These are phyloP conservation scores for Dolichotis patagonum DNA, from an alignment of 2,113 vertebrate genomes.

Conservation along the genomic window DNA sequence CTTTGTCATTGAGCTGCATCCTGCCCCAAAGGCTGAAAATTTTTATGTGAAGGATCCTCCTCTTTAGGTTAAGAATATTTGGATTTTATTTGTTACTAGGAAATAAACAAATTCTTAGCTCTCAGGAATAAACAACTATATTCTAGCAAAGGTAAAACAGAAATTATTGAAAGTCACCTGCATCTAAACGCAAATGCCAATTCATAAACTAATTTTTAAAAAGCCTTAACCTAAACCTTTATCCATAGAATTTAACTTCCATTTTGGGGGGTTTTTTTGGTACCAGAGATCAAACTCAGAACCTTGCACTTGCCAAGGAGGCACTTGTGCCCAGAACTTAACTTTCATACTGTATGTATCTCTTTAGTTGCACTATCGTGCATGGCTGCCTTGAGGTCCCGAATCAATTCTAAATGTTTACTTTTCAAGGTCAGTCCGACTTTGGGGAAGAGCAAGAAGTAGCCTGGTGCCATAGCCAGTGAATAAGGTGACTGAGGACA, in stretches of 20 bases:
- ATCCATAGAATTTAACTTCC: slow-evolving; percentile 22
- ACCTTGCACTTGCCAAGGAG: no score
- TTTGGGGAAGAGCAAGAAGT: background rate
- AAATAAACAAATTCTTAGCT: slow-evolving; percentile 29
- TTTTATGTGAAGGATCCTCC: background rate
- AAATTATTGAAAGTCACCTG: slow-evolving; percentile 34
- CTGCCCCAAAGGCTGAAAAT: no score
- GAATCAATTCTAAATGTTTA: background rate
- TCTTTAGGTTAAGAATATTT: background rate
- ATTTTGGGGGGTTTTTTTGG: background rate
- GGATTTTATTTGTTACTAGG: background rate
- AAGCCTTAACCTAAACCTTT: background rate
- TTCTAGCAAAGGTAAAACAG: slow-evolving; percentile 20
- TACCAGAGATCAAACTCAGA: no score
- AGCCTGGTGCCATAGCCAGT: background rate
- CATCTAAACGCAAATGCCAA: slow-evolving; percentile 17
- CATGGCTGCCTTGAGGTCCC: background rate
- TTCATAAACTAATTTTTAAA: background rate
- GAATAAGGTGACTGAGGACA: background rate
- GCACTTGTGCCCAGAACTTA: background rate
- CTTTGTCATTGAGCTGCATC: no score
- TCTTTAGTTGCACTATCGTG: background rate
- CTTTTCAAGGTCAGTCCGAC: background rate
- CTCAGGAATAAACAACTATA: background rate
- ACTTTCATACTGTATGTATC: background rate